Evolutionary conservation across 2,113 vertebrate genomes (phyloP), one percentile per base, ranked within the genome.

Genomic region (Rousettus leschenaultii): DNA sequence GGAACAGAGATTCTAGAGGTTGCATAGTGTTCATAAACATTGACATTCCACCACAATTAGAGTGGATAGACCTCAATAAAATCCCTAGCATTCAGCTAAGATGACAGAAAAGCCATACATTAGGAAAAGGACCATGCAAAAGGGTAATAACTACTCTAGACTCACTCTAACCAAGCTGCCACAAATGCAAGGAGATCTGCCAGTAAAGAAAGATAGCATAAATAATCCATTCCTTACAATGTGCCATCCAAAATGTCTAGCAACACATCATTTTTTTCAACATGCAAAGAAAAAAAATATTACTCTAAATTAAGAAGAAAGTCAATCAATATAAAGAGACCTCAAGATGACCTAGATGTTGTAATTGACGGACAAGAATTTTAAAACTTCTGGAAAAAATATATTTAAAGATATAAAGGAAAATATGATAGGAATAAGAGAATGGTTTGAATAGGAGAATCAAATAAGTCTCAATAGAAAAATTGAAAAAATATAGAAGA

Each of bases 401-500:
- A 22, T 40, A 85, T 74, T 74, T 78, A 89, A 96, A 94, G 7
- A 82, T 14, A 83, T 78, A 90, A 86, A 92, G 21, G n/a, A 75
- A 95, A 91, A 88, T 83, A 82, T 82, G 1, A 6, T 85, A 86
- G 75, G 30, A 80, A 83, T 66, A 94, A 93, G 13, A 83, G 70
- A 84, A 71, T 2, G 48, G 21, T 53, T 94, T 59, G 57, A 86
- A 73, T 83, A 89, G 66, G 13, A 79, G 59, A 90, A 79, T 0
- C 59, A n/a, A 92, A 22, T 14, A 57, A 85, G 35, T 74, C 21
- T 74, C 48, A 84, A 26, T 4, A 93, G n/a, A 75, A 33, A 94
- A 97, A 85, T 63, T 22, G 66, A 94, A 92, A 80, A 18, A 65
- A 53, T 45, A 38, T 30, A 65, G 16, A 93, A 95, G n/a, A 93